These are phyloP conservation scores for Chymomyza fuscimana DNA, from an alignment of 2,888 invertebrate species.

Conservation along the genomic window DNA sequence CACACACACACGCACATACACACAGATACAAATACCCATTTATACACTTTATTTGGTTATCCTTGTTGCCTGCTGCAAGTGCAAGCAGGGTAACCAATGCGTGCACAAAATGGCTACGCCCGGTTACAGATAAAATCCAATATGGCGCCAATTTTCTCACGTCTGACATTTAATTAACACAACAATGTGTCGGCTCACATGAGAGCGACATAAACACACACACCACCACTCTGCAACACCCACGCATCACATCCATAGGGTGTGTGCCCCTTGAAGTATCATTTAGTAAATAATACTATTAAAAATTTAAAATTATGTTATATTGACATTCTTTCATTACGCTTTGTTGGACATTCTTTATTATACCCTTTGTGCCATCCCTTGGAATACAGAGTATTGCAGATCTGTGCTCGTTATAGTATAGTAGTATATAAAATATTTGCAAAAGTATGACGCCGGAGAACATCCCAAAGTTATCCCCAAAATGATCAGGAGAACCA, in stretches of 20 bases:
- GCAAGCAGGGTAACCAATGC: conserved; percentile 1
- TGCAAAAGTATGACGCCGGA: too few species aligned
- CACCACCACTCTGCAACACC: not conserved
- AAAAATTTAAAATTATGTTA: conserved; percentile 60
- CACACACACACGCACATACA: conserved; percentile 26
- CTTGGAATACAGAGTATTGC: too few species aligned
- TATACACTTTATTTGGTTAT: conserved; percentile 21
- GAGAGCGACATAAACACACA: conserved; percentile 1
- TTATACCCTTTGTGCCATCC: not conserved
- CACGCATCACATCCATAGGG: not conserved
- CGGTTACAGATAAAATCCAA: conserved; percentile 70
- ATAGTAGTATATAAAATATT: too few species aligned
- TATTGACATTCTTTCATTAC: conserved; percentile 10
- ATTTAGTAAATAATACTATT: conserved; percentile 63
- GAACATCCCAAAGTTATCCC: too few species aligned
- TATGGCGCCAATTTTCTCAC: conserved; percentile 77
- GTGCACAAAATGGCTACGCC: conserved; percentile 36
- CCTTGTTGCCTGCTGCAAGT: conserved; percentile 9
- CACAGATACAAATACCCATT: not conserved
- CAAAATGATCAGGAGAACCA: too few species aligned
- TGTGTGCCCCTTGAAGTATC: conserved; percentile 45
- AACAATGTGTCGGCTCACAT: conserved; percentile 56
- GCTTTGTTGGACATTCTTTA: not conserved
- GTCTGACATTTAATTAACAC: conserved; percentile 77
- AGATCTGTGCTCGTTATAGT: too few species aligned